Evolutionary conservation across 1,140 invertebrate genomes (phyloP).

Genomic region (Steinernema khuongi): DNA sequence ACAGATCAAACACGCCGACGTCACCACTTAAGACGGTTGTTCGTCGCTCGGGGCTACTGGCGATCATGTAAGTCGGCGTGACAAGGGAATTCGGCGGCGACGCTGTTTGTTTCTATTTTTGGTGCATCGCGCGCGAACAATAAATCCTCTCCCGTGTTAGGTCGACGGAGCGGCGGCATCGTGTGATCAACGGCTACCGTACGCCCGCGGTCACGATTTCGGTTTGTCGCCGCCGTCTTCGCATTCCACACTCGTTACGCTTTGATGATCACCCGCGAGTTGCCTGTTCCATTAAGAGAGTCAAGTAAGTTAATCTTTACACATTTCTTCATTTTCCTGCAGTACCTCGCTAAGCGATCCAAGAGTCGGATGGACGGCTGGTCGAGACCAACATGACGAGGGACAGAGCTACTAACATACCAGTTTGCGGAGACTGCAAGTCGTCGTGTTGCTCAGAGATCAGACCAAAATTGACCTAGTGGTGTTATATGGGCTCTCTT

Average conservation of each 20-base stretch:
- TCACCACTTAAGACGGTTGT: not conserved
- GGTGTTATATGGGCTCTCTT: too few relatives aligned
- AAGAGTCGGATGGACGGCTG: too few relatives aligned
- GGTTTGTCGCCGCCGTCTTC: not conserved
- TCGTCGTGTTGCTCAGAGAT: too few relatives aligned
- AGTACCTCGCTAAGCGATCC: too few relatives aligned
- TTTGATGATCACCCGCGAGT: not conserved
- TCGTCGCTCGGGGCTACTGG: not conserved
- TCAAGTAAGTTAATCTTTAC: too few relatives aligned
- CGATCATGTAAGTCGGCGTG: not conserved
- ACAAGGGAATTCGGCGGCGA: not conserved
- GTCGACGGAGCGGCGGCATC: not conserved
- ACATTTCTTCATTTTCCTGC: too few relatives aligned
- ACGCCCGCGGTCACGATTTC: too few relatives aligned
- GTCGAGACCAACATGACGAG: too few relatives aligned
- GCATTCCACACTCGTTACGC: not conserved
- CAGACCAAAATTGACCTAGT: too few relatives aligned
- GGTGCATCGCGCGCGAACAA: not conserved
- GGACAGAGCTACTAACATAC: too few relatives aligned
- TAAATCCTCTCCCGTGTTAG: not conserved
- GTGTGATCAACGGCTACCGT: not conserved
- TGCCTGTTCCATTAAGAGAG: not conserved
- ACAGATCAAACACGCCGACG: not conserved
- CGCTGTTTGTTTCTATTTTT: not conserved
- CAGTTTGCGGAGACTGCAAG: too few relatives aligned